phyloP scores from a whole-genome alignment of 2,888 invertebrate genomes.

The Harpalus rufipes region DNA sequence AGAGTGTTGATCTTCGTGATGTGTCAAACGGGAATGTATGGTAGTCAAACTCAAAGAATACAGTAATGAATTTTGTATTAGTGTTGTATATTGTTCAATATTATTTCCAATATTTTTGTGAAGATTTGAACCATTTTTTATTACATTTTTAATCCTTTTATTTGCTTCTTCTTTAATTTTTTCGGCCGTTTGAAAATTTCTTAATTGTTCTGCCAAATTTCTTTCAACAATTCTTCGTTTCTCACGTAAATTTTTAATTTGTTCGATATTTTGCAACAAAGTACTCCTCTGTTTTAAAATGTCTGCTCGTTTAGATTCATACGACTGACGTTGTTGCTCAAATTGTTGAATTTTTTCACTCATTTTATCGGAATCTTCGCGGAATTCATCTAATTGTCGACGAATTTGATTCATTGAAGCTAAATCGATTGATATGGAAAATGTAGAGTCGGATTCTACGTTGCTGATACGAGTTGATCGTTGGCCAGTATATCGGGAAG shows the following conservation, averaged over 20 bases:
- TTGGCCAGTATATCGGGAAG: conserved; percentile 83
- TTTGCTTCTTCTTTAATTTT: conserved; percentile 73
- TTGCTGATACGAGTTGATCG: conserved; percentile 81
- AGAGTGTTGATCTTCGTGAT: conserved; percentile 73
- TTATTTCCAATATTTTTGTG: conserved; percentile 70
- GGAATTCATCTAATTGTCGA: conserved; percentile 71
- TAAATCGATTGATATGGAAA: conserved; percentile 82
- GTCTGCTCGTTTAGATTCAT: conserved; percentile 46
- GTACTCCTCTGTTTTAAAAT: conserved; percentile 71
- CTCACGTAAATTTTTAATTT: conserved; percentile 69
- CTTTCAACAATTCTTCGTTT: conserved; percentile 70
- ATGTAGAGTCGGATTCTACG: conserved; percentile 78
- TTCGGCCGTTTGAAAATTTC: conserved; percentile 70
- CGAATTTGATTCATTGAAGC: conserved; percentile 76
- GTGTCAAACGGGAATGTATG: conserved; percentile 71
- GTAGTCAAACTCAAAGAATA: conserved; percentile 71
- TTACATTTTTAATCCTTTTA: conserved; percentile 68
- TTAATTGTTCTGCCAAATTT: conserved; percentile 70
- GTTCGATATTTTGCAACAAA: conserved; percentile 69
- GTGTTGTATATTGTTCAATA: conserved; percentile 70
- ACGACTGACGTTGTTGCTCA: conserved; percentile 71
- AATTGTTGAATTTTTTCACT: conserved; percentile 73
- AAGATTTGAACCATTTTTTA: background rate
- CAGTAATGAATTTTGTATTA: conserved; percentile 1
- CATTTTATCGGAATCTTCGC: conserved; percentile 68